These are phyloP conservation scores for Drosophila nikananu DNA, from an alignment of 1,140 invertebrate species.

Conservation along the genomic window DNA sequence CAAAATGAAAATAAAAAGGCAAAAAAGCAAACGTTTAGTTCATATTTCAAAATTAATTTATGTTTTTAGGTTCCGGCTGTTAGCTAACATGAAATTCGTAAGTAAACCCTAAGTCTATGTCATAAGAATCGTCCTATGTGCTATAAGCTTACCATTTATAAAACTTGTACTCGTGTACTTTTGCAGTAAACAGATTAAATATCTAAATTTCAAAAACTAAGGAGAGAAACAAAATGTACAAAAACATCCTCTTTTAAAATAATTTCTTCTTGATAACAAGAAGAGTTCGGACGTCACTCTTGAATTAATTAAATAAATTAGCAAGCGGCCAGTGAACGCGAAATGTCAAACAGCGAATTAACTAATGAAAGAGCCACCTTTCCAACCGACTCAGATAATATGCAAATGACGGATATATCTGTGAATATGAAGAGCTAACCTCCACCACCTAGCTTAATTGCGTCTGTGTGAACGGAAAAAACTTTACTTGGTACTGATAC, in stretches of 20 bases:
- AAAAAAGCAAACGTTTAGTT: not conserved
- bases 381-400: conserved; percentile 28
- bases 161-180: no score
- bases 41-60: not conserved
- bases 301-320: conserved; percentile 60
- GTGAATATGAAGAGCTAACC: conserved; percentile 13
- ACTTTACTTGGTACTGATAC: conserved; percentile 14
- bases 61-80: no score
- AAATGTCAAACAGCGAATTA: conserved; percentile 69
- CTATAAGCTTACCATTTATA: no score
- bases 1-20: not conserved
- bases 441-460: conserved; percentile 8
- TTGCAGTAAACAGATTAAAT: no score
- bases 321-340: conserved; percentile 30
- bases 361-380: conserved; percentile 49
- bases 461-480: conserved; percentile 3
- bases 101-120: not conserved
- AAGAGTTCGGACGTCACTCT: conserved; percentile 46
- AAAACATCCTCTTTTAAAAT: not conserved
- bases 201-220: not conserved
- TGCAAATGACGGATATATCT: conserved; percentile 31
- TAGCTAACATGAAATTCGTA: not conserved
- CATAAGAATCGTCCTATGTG: no score
- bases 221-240: not conserved
- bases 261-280: conserved; percentile 49